These are phyloP conservation scores for Netelia inedita DNA, from an alignment of 2,888 invertebrate species.

Conservation along the genomic window DNA sequence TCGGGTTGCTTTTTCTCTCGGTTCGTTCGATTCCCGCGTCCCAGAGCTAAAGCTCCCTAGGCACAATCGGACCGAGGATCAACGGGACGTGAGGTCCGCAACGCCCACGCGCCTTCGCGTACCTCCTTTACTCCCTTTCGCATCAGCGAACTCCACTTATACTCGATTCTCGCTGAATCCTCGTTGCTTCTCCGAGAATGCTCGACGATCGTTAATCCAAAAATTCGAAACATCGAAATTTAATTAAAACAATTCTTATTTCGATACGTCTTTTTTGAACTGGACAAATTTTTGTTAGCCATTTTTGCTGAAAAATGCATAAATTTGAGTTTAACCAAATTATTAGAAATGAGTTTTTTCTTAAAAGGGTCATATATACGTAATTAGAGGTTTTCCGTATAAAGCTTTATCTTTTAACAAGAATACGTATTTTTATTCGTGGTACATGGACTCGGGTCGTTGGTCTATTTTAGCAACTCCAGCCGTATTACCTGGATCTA, in stretches of 20 bases:
- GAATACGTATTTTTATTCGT: conserved; percentile 32
- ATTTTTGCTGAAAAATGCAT: neutral
- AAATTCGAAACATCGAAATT: neutral
- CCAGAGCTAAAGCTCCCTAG: conserved; percentile 33
- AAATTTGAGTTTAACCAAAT: neutral
- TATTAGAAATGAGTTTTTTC: neutral
- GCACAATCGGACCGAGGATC: conserved; percentile 13
- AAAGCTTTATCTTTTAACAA: neutral
- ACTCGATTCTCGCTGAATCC: conserved; percentile 25
- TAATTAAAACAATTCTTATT: neutral
- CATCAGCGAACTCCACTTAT: conserved; percentile 5
- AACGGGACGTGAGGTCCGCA: conserved; percentile 28
- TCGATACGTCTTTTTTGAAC: neutral
- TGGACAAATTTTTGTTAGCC: neutral
- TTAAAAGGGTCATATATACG: neutral
- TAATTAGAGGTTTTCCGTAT: neutral
- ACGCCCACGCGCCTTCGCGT: conserved; percentile 25
- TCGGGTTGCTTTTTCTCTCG: conserved; percentile 24
- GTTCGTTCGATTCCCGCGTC: neutral
- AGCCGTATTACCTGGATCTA: too few relatives aligned
- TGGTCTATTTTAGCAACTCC: neutral
- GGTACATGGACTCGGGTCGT: neutral
- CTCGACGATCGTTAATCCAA: neutral
- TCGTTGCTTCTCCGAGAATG: neutral
- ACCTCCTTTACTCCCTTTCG: neutral